Evolutionary conservation across 2,888 invertebrate genomes (phyloP), one percentile per base, ranked within the genome.

Genomic region (Labia minor): DNA sequence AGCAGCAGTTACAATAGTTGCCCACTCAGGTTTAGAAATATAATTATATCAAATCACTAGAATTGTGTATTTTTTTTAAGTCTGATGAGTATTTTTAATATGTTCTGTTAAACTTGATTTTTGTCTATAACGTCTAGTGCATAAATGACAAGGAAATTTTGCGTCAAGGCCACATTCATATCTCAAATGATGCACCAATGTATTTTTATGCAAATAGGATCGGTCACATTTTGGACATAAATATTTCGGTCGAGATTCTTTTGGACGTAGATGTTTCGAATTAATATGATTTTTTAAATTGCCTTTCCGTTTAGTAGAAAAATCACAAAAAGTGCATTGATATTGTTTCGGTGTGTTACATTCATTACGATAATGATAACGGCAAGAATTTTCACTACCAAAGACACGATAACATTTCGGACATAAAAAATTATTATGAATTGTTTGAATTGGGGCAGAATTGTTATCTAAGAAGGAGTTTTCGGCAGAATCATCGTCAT

Each of bases 241-340:
- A 49, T 49, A 49, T 49, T 49, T 49, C n/a, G 49, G 49, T 49
- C 14, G 49, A 49, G 14, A 49, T 8, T 49, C n/a, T 49, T 49
- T 49, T 14, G 49, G 49, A 14, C 49, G 49, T 49, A 49, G 14
- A 49, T 49, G 49, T 49, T 49, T 49, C n/a, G 49, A 49, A 49
- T 49, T 49, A n/a, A 49, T 14, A 49, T 49, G 49, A 49, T 49
- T 49, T 49, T 49, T 49, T 49, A 49, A 49, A 49, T 49, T 49
- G 2, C 49, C 16, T 49, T 49, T 49, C 3, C 49, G 49, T 49
- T 49, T 49, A 2, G 49, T 49, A 49, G 6, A 49, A 14, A 49
- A 49, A 49, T 49, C 49, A 49, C 49, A 49, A 49, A 8, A 49
- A 10, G 49, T n/a, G n/a, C 49, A 49, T 49, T 49, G 14, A 49